Conservation (phyloP, 2,888 invertebrate species). For the Drosophila atroscutellata region DNA sequence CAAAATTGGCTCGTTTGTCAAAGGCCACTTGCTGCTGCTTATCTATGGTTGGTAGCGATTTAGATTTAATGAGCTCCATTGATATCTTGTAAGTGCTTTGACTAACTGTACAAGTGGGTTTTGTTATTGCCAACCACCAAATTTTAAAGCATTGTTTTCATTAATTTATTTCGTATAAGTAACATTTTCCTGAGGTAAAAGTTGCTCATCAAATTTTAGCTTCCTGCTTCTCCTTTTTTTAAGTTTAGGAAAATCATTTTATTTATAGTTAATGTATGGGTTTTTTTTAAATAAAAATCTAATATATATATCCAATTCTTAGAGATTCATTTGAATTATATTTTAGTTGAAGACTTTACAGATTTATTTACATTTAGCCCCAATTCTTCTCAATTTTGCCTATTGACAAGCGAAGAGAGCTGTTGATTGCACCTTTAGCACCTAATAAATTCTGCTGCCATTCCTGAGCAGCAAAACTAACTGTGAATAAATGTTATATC, state of each 20-base stretch:
- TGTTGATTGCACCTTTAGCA: constrained; percentile 55
- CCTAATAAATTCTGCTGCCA: constrained; percentile 52
- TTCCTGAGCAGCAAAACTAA: constrained; percentile 48
- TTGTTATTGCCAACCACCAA: constrained; percentile 8
- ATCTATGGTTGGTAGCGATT: constrained; percentile 70
- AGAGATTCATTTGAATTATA: constrained; percentile 1
- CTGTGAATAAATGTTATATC: constrained; percentile 53
- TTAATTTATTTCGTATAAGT: neutral
- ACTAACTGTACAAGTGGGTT: constrained; percentile 5
- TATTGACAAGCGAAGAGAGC: constrained; percentile 25
- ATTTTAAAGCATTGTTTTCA: constrained; percentile 9
- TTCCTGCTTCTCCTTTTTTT: neutral
- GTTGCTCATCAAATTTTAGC: neutral
- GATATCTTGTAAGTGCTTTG: constrained; percentile 56
- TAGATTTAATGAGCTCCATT: constrained; percentile 61
- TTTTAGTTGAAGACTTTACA: constrained; percentile 24
- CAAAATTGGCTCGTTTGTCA: constrained; percentile 40
- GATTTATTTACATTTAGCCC: neutral
- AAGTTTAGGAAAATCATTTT: neutral
- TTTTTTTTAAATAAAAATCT: neutral
- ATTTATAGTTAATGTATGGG: neutral
- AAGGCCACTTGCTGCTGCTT: constrained; percentile 28
- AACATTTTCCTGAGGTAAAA: neutral
- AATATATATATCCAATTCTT: neutral
- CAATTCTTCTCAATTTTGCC: constrained; percentile 3